Percentiles rank a stretch among this genome's conserved stretches.
Evolutionary conservation across 2,888 invertebrate genomes (phyloP).

Genomic region (Cryptophagus acutangulus): DNA sequence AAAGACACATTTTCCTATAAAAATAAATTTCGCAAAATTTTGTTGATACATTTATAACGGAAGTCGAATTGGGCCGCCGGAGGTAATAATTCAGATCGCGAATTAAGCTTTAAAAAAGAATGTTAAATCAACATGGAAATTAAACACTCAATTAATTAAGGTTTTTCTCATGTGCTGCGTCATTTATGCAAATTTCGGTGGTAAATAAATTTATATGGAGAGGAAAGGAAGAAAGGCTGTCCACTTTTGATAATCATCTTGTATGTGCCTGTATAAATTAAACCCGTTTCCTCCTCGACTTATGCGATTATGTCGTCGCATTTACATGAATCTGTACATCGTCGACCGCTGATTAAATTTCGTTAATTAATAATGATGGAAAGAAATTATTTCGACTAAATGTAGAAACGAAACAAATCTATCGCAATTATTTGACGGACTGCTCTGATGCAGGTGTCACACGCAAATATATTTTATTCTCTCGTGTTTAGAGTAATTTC

Average conservation of each 20-base stretch:
- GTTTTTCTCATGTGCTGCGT: neutral
- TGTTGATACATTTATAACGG: neutral
- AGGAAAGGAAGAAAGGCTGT: no score
- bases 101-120: neutral
- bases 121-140: neutral
- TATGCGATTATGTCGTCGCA: neutral
- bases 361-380: no score
- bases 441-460: no score
- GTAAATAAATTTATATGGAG: neutral
- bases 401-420: no score
- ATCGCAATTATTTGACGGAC: no score
- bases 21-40: neutral
- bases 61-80: no score
- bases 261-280: no score
- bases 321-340: neutral
- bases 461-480: no score
- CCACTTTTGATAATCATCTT: no score
- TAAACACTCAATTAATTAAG: slow-evolving; percentile 1
- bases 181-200: neutral
- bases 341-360: no score
- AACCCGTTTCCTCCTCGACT: neutral
- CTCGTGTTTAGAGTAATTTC: no score
- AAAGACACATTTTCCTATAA: neutral
- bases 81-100: neutral
- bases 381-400: no score